Conservation (phyloP, 2,113 vertebrate genomes). For the Antigone vipio region DNA sequence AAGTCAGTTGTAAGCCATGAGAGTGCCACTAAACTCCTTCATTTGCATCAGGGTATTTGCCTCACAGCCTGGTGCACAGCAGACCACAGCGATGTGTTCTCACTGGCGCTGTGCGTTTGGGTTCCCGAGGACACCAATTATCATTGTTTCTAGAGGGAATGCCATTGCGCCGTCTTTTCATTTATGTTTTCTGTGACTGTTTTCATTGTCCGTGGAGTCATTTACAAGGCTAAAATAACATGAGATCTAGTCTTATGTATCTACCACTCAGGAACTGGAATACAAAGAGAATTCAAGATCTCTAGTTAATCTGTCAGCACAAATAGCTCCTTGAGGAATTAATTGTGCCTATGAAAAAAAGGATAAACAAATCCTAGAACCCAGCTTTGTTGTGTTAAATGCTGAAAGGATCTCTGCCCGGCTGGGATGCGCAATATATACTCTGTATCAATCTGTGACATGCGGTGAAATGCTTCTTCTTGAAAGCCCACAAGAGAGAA, state of each 20-base stretch:
- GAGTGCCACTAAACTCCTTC: neutral
- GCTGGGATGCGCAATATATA: neutral
- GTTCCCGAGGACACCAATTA: neutral
- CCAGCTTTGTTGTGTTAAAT: constrained; percentile 11
- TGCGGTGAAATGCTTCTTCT: constrained; percentile 29
- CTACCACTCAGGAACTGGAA: neutral
- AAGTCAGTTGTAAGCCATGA: neutral
- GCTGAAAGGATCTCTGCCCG: neutral
- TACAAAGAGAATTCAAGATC: neutral
- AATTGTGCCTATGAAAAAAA: neutral
- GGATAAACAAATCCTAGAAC: neutral
- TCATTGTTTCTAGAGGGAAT: neutral
- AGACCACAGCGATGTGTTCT: rapidly evolving
- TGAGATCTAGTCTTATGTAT: neutral
- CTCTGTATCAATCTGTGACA: constrained; percentile 26
- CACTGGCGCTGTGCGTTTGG: neutral
- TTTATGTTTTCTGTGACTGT: neutral
- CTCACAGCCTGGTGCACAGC: rapidly evolving
- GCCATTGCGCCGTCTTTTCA: neutral
- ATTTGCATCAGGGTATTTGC: neutral
- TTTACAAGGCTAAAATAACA: constrained; percentile 7
- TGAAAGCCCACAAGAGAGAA: constrained; percentile 50
- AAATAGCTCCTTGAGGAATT: neutral
- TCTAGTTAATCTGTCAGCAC: neutral
- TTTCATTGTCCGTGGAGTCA: neutral